Evolutionary conservation across 2,797 vertebrate genomes (phyloP).

Genomic region (Malurus splendens): DNA sequence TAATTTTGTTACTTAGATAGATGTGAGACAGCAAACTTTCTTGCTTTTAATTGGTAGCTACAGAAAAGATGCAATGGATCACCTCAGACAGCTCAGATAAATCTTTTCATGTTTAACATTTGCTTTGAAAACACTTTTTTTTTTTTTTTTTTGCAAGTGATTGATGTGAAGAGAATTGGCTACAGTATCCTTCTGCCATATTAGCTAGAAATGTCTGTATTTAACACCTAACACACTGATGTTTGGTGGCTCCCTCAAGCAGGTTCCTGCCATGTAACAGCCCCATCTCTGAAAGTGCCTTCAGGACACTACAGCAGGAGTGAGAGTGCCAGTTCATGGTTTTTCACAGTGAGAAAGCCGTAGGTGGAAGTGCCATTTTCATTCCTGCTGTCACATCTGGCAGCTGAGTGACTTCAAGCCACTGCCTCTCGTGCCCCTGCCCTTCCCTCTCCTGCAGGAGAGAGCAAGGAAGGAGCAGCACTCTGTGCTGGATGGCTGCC

Average conservation of each 20-base stretch:
- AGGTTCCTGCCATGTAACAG: not conserved
- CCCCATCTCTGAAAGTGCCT: not conserved
- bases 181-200: not conserved
- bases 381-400: not conserved
- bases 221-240: not conserved
- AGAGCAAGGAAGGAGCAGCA: not conserved
- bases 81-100: conserved; percentile 16
- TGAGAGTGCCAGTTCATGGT: not conserved
- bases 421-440: not conserved
- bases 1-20: conserved; percentile 17
- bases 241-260: not conserved
- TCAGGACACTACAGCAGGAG: not conserved
- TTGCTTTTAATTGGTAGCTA: conserved; percentile 12
- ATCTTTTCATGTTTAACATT: not conserved
- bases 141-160: not conserved
- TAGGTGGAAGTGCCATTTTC: not conserved
- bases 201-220: conserved; percentile 3
- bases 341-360: not conserved
- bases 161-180: conserved; percentile 4
- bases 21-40: not conserved
- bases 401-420: not conserved
- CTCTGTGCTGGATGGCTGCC: not conserved
- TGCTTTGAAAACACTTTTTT: conserved; percentile 16
- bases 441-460: not conserved
- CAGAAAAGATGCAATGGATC: conserved; percentile 17